Evolutionary conservation across 2,888 invertebrate species (phyloP).

Genomic region (Steinernema carpocapsae): DNA sequence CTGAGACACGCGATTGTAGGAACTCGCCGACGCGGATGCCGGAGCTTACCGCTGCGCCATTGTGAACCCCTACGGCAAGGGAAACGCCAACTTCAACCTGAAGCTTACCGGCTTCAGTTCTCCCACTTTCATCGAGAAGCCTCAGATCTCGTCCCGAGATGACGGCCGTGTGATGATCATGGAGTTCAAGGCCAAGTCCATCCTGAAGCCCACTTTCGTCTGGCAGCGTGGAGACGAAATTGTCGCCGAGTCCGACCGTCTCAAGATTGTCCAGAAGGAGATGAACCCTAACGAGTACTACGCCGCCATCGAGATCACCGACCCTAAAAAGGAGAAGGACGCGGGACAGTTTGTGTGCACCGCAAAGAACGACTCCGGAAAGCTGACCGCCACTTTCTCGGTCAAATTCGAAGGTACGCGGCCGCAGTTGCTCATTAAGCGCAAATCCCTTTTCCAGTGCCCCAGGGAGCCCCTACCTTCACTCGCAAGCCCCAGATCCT

Average conservation of each 20-base stretch:
- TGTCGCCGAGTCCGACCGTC: constrained; percentile 68
- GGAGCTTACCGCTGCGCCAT: constrained; percentile 69
- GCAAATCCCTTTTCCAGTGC: constrained; percentile 54
- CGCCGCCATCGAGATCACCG: constrained; percentile 71
- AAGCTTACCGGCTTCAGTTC: constrained; percentile 69
- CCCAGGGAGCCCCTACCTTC: constrained; percentile 69
- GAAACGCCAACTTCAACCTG: constrained; percentile 70
- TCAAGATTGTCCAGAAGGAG: constrained; percentile 64
- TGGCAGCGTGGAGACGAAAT: constrained; percentile 90
- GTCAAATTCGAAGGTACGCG: constrained; percentile 68
- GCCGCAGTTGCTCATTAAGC: background rate
- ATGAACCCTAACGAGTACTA: constrained; percentile 63
- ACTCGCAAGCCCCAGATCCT: constrained; percentile 69
- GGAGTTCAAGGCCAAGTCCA: constrained; percentile 88
- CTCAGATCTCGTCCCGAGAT: constrained; percentile 97
- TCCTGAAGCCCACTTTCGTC: constrained; percentile 90
- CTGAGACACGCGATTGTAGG: constrained; percentile 50
- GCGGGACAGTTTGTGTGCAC: constrained; percentile 70
- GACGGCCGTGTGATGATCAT: constrained; percentile 94
- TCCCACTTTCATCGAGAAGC: constrained; percentile 96
- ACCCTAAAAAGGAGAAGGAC: constrained; percentile 82
- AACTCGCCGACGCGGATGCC: constrained; percentile 68
- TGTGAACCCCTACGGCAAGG: constrained; percentile 69
- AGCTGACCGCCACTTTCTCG: constrained; percentile 69
- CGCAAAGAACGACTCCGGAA: constrained; percentile 69